Percentiles rank a stretch among this genome's conserved stretches.
Conservation (phyloP, 2,113 vertebrate genomes). For the Pelusios castaneus region DNA sequence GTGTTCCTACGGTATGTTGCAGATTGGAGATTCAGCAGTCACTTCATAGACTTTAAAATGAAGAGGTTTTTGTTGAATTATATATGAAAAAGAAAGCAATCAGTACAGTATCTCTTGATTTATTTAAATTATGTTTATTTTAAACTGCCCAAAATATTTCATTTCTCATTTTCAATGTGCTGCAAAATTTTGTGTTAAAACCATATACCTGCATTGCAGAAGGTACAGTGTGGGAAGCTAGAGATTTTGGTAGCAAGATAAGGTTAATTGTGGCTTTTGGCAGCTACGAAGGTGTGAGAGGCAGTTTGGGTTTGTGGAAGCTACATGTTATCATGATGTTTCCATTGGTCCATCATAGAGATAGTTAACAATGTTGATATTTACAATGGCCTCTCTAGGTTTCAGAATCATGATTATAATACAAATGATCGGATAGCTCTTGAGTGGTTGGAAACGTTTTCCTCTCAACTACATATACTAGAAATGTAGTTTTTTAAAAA, state of each 20-base stretch:
- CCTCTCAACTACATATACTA: neutral
- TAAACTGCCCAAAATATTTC: conserved; percentile 56
- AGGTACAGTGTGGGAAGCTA: neutral
- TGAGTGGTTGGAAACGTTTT: neutral
- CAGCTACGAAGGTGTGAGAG: neutral
- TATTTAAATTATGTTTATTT: conserved; percentile 38
- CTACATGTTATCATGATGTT: neutral
- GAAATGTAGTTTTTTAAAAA: neutral
- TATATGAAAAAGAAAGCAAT: neutral
- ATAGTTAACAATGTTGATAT: neutral
- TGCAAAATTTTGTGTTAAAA: conserved; percentile 9
- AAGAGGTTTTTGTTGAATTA: neutral
- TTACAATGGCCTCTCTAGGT: neutral
- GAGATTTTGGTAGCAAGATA: neutral
- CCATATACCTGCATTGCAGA: neutral
- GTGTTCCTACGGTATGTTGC: neutral
- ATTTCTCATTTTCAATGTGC: conserved; percentile 4
- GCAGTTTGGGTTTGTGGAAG: neutral
- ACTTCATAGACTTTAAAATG: neutral
- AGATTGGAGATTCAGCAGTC: conserved; percentile 1
- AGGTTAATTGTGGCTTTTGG: neutral
- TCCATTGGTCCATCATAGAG: neutral
- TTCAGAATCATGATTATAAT: neutral
- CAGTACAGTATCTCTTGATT: conserved; percentile 1
- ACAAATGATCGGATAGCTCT: neutral